These are phyloP conservation scores for Epirrhoe tristata DNA, from an alignment of 2,888 invertebrate genomes.

Conservation along the genomic window DNA sequence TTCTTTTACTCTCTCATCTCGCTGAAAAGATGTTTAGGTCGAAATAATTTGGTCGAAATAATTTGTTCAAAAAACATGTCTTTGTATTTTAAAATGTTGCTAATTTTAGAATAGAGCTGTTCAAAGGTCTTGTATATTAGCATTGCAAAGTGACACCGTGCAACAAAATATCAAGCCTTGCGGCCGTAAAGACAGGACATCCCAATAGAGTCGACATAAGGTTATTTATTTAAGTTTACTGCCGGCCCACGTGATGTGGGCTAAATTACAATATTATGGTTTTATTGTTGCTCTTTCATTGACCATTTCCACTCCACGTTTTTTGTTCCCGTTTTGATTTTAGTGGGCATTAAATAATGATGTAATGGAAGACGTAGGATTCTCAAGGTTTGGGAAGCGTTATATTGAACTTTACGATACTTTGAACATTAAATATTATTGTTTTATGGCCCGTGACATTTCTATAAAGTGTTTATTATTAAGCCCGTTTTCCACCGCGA, in stretches of 20 bases:
- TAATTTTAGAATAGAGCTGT: slow-evolving; percentile 7
- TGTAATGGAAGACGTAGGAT: slow-evolving; percentile 22
- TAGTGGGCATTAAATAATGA: slow-evolving; percentile 22
- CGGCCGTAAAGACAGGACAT: slow-evolving; percentile 73
- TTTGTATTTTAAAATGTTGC: background rate
- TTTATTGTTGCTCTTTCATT: slow-evolving; percentile 72
- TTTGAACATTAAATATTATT: slow-evolving; percentile 4
- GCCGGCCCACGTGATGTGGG: slow-evolving; percentile 70
- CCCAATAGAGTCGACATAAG: slow-evolving; percentile 80
- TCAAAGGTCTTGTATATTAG: slow-evolving; percentile 27
- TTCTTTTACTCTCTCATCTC: background rate
- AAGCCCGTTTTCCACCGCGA: too few relatives aligned
- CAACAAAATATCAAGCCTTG: slow-evolving; percentile 51
- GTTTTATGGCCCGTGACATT: background rate
- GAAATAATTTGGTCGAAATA: background rate
- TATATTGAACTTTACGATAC: slow-evolving; percentile 13
- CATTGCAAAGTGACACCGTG: slow-evolving; percentile 39
- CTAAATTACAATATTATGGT: slow-evolving; percentile 73
- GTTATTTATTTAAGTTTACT: slow-evolving; percentile 84
- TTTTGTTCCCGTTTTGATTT: slow-evolving; percentile 46
- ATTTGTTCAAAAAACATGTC: background rate
- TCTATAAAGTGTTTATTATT: background rate
- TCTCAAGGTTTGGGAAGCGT: slow-evolving; percentile 19
- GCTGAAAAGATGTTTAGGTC: background rate
- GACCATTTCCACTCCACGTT: slow-evolving; percentile 61